Conservation (phyloP, 2,113 vertebrate genomes). For the Zapornia atra region DNA sequence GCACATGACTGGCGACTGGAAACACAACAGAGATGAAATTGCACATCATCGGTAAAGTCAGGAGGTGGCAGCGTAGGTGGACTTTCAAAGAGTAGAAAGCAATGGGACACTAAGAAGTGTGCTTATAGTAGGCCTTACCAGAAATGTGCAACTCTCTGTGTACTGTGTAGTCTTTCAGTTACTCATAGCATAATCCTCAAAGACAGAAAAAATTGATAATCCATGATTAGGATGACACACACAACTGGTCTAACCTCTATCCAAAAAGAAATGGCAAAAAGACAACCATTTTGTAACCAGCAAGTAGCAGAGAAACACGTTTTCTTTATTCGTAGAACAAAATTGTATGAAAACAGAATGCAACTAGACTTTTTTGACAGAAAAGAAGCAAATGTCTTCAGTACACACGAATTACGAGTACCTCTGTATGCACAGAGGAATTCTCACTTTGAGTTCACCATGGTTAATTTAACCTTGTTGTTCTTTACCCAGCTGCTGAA, state of each 20-base stretch:
- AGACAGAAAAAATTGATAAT: not conserved
- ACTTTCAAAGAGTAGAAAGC: not conserved
- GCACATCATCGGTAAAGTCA: not conserved
- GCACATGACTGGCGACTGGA: not conserved
- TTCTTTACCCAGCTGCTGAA: not conserved
- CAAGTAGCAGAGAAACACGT: not conserved
- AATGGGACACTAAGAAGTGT: not conserved
- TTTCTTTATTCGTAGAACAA: not conserved
- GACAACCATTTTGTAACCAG: not conserved
- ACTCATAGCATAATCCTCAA: not conserved
- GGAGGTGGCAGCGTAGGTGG: not conserved
- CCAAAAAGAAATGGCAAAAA: not conserved
- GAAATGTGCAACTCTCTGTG: not conserved
- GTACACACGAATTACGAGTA: not conserved
- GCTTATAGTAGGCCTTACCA: not conserved
- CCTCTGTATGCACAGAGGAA: not conserved
- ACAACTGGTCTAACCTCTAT: not conserved
- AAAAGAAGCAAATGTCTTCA: not conserved
- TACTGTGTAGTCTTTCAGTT: not conserved
- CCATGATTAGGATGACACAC: rapidly evolving
- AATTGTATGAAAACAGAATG: not conserved
- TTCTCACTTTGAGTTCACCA: not conserved
- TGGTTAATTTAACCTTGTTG: not conserved
- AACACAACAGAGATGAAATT: rapidly evolving
- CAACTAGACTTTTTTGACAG: not conserved